phyloP scores from a whole-genome alignment of 2,113 vertebrate genomes.

The Thinocorus orbignyianus region DNA sequence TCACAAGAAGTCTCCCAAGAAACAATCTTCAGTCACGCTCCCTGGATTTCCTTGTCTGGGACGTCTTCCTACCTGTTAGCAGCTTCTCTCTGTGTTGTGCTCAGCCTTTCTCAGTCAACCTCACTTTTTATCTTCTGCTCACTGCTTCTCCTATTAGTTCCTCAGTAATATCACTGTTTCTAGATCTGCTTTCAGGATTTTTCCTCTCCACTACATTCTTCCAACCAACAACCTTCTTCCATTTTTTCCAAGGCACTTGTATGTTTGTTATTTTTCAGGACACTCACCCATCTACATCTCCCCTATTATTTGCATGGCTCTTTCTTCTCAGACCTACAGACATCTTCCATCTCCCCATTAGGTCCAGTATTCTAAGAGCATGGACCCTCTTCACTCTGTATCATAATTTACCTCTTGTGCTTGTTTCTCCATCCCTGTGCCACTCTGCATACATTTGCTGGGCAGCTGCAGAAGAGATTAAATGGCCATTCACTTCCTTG shows the following conservation, averaged over 20 bases:
- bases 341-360: neutral
- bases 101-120: neutral
- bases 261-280: neutral
- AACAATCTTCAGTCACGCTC: neutral
- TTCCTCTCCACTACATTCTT: neutral
- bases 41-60: neutral
- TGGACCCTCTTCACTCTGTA: neutral
- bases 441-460: neutral
- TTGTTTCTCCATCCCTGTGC: neutral
- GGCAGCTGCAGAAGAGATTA: constrained; percentile 13
- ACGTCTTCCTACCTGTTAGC: neutral
- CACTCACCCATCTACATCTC: neutral
- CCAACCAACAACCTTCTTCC: accelerated
- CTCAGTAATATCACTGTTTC: neutral
- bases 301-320: neutral
- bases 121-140: neutral
- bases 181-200: neutral
- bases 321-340: neutral
- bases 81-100: neutral
- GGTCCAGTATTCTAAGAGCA: neutral
- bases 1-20: neutral
- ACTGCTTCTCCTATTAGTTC: neutral
- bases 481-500: neutral
- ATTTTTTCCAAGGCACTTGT: neutral
- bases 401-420: neutral